Evolutionary conservation across 2,113 vertebrate species (phyloP).

Genomic region (Parotia lawesii): DNA sequence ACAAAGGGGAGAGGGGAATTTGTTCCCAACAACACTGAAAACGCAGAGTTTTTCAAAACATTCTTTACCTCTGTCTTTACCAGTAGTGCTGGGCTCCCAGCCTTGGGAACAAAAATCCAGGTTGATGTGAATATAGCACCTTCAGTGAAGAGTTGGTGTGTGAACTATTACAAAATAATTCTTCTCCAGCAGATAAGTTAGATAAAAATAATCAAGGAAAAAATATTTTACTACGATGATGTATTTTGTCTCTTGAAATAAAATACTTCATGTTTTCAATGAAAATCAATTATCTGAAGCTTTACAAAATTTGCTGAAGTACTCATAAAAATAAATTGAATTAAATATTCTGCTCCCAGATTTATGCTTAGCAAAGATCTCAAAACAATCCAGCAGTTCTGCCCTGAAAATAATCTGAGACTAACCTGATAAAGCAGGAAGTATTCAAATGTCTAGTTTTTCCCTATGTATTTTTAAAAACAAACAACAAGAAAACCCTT

Average conservation of each 20-base stretch:
- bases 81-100: not conserved
- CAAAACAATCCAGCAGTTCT: not conserved
- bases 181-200: not conserved
- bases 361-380: not conserved
- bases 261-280: not conserved
- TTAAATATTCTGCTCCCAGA: not conserved
- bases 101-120: not conserved
- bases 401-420: not conserved
- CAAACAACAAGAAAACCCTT: accelerated
- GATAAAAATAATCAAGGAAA: not conserved
- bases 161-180: not conserved
- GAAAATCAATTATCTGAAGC: not conserved
- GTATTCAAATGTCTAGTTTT: not conserved
- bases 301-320: not conserved
- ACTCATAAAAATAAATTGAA: not conserved
- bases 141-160: not conserved
- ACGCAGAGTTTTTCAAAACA: not conserved
- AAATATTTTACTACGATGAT: not conserved
- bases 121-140: not conserved
- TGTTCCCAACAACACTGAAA: not conserved
- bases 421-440: not conserved
- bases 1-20: not conserved
- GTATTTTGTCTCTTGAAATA: not conserved
- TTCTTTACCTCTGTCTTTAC: not conserved
- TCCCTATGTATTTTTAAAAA: not conserved